Evolutionary conservation across 1,140 invertebrate genomes (phyloP).

Genomic region (Leptinotarsa texana): DNA sequence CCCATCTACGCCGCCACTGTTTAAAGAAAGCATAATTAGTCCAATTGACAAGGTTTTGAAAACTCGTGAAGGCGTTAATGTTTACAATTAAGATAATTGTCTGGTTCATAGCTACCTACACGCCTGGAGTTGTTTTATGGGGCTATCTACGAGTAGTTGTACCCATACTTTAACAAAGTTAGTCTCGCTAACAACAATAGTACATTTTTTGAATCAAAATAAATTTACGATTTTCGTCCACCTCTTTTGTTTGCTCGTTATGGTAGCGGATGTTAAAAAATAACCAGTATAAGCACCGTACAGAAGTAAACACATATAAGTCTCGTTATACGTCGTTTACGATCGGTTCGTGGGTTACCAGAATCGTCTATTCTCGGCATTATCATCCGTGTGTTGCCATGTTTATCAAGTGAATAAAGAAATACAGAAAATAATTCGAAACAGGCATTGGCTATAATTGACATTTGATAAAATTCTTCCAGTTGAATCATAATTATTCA

Average conservation of each 20-base stretch:
- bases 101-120: too few species aligned
- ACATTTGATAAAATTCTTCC: too few species aligned
- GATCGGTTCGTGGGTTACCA: constrained; percentile 12
- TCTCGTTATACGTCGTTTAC: constrained; percentile 25
- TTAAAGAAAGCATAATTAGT: too few species aligned
- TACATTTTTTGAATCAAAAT: neutral
- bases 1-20: too few species aligned
- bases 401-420: neutral
- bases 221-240: neutral
- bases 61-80: too few species aligned
- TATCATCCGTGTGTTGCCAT: neutral
- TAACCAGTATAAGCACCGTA: constrained; percentile 3
- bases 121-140: too few species aligned
- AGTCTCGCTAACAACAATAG: neutral
- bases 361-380: constrained; percentile 10
- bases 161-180: neutral
- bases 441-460: neutral
- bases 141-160: too few species aligned
- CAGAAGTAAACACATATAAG: neutral
- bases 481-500: too few species aligned
- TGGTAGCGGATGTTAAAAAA: constrained; percentile 25
- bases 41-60: too few species aligned
- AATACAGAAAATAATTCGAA: neutral
- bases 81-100: too few species aligned
- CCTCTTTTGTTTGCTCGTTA: constrained; percentile 16